Percentiles rank a stretch among this genome's conserved stretches.
Evolutionary conservation across 2,797 vertebrate genomes (phyloP).

Genomic region (Enteromius radiatus): DNA sequence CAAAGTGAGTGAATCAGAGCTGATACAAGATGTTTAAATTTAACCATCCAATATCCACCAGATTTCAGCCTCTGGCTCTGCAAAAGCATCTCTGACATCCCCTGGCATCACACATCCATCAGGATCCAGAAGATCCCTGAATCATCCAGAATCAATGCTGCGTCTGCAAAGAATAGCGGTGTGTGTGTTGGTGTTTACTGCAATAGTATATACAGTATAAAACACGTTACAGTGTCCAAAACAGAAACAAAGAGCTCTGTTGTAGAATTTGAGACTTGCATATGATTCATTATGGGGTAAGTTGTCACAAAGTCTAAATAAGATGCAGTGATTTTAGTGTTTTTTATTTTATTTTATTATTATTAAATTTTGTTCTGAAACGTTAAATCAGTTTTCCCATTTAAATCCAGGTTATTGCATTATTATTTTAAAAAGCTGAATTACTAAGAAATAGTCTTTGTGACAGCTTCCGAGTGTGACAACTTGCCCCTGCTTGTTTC

Average conservation of each 20-base stretch:
- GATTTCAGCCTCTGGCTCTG: conserved; percentile 18
- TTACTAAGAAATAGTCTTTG: not conserved
- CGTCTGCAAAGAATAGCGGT: not conserved
- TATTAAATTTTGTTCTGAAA: not conserved
- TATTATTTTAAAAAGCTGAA: not conserved
- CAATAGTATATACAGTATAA: not conserved
- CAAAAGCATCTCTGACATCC: conserved; percentile 15
- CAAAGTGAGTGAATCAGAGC: conserved; percentile 1
- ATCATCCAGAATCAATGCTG: conserved; percentile 35
- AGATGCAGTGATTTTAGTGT: not conserved
- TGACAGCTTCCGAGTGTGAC: not conserved
- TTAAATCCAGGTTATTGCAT: not conserved
- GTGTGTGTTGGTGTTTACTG: conserved; percentile 12
- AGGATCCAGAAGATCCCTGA: conserved; percentile 15
- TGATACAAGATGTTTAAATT: conserved; percentile 12
- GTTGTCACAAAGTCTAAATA: not conserved
- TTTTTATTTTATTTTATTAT: too few species aligned
- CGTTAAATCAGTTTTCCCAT: too few species aligned
- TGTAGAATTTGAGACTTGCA: not conserved
- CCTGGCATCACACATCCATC: conserved; percentile 35
- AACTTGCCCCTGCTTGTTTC: not conserved
- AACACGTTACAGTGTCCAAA: not conserved
- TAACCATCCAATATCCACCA: conserved; percentile 24
- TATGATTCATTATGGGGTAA: not conserved
- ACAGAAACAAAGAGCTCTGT: not conserved